phyloP scores from a whole-genome alignment of 2,888 invertebrate genomes.

The Melipona beecheii region DNA sequence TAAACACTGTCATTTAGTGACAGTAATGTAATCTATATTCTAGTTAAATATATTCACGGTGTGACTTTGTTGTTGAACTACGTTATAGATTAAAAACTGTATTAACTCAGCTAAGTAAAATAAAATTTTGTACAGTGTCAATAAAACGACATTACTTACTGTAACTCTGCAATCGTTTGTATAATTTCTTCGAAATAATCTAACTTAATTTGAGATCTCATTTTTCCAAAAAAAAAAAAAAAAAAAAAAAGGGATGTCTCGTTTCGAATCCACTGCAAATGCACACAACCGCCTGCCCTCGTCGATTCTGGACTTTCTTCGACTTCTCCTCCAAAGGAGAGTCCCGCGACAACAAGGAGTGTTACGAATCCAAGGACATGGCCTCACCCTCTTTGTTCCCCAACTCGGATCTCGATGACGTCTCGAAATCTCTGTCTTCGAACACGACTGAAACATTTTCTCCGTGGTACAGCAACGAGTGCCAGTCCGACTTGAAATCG shows the following conservation, averaged over 20 bases:
- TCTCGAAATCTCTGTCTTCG: not conserved
- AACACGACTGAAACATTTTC: not conserved
- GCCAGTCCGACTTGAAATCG: slow-evolving; percentile 7
- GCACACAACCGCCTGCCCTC: slow-evolving; percentile 13
- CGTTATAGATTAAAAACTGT: no score
- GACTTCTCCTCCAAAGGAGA: slow-evolving; percentile 45
- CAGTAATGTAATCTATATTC: no score
- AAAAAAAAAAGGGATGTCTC: not conserved
- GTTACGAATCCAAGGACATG: slow-evolving; percentile 17
- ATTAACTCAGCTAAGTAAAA: no score
- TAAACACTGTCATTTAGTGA: no score
- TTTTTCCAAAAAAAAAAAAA: not conserved
- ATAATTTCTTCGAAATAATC: not conserved
- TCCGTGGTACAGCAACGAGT: not conserved
- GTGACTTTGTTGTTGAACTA: no score
- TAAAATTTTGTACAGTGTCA: no score
- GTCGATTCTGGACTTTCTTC: slow-evolving; percentile 61
- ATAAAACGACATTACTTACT: no score
- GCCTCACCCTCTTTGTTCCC: not conserved
- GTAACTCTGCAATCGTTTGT: no score
- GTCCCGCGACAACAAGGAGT: not conserved
- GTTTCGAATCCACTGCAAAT: not conserved
- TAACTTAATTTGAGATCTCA: not conserved
- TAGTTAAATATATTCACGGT: no score
- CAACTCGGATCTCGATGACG: not conserved